Evolutionary conservation across 2,888 invertebrate genomes (phyloP).

Genomic region (Eupithecia vulgata): DNA sequence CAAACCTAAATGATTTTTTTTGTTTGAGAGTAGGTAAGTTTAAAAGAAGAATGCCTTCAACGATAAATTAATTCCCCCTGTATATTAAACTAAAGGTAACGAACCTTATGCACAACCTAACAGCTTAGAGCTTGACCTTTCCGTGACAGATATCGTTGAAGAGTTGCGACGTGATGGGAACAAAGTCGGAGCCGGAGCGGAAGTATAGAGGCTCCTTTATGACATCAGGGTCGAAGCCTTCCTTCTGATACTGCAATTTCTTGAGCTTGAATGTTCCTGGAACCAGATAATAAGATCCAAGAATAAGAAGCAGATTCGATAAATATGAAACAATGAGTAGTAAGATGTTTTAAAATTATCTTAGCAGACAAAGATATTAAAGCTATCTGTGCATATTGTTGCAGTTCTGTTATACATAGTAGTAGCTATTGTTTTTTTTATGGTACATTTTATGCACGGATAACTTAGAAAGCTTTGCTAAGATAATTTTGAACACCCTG

Average conservation of each 20-base stretch:
- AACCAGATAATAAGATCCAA: slow-evolving; percentile 28
- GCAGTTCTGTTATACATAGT: too few relatives aligned
- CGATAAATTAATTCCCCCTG: slow-evolving; percentile 4
- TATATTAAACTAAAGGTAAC: neutral
- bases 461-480: too few relatives aligned
- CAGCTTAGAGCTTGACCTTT: slow-evolving; percentile 71
- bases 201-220: slow-evolving; percentile 91
- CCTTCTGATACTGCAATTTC: slow-evolving; percentile 92
- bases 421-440: too few relatives aligned
- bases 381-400: too few relatives aligned
- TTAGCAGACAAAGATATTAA: too few relatives aligned
- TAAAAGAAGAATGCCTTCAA: neutral
- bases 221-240: slow-evolving; percentile 91
- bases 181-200: slow-evolving; percentile 79
- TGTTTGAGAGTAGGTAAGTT: neutral
- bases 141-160: slow-evolving; percentile 84
- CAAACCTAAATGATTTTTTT: neutral
- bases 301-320: too few relatives aligned
- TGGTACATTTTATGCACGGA: too few relatives aligned
- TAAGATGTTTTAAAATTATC: too few relatives aligned
- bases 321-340: too few relatives aligned
- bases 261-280: slow-evolving; percentile 96
- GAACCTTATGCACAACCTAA: slow-evolving; percentile 10
- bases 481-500: too few relatives aligned
- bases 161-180: slow-evolving; percentile 84